A percentile compares a stretch with the other conserved stretches of the same genome.
Conservation (phyloP, 2,888 invertebrate genomes). For the Acleris cristana region DNA sequence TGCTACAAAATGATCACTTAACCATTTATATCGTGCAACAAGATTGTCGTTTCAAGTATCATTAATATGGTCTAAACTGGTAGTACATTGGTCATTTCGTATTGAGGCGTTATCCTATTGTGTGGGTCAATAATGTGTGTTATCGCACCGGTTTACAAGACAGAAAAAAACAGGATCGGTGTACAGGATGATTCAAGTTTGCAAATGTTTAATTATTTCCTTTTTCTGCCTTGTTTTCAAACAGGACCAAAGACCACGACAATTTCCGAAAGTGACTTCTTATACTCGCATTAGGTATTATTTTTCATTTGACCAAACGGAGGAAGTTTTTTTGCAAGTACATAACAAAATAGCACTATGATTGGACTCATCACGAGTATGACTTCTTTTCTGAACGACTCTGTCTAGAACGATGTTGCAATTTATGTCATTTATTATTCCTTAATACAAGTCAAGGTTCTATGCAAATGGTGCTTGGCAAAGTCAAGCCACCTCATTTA, state of each 20-base stretch:
- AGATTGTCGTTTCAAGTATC: constrained; percentile 14
- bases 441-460: neutral
- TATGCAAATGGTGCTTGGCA: neutral
- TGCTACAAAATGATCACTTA: neutral
- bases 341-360: too few relatives aligned
- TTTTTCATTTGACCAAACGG: too few relatives aligned
- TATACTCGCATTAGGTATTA: too few relatives aligned
- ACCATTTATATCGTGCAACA: neutral
- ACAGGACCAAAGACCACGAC: neutral
- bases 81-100: constrained; percentile 23
- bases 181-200: constrained; percentile 15
- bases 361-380: too few relatives aligned
- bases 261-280: too few relatives aligned
- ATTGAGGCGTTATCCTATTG: constrained; percentile 30
- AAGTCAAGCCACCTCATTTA: too few relatives aligned
- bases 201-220: neutral
- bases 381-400: too few relatives aligned
- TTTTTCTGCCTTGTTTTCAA: neutral
- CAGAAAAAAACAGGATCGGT: constrained; percentile 20
- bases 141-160: constrained; percentile 31
- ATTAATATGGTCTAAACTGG: constrained; percentile 28
- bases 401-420: too few relatives aligned
- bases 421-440: neutral
- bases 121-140: constrained; percentile 33
- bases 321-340: too few relatives aligned